These are phyloP conservation scores for Aplysina aerophoba DNA, from an alignment of 37 sponge, comb jelly and placozoan genomes.

Conservation along the genomic window DNA sequence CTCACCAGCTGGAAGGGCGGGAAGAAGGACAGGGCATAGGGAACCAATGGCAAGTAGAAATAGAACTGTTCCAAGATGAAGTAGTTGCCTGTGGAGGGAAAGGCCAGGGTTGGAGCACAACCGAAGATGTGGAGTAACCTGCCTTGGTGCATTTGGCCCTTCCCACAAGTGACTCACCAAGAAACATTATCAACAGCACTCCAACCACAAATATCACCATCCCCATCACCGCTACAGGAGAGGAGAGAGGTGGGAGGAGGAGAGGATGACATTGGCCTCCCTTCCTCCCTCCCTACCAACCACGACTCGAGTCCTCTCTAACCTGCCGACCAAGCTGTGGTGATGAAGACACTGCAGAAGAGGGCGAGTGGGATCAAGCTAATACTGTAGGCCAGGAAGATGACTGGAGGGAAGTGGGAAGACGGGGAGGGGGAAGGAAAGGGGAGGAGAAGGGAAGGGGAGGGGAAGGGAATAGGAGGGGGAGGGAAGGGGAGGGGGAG, in stretches of 20 bases:
- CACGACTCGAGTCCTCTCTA: no score
- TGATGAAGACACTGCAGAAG: conserved; percentile 84
- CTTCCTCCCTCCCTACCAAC: no score
- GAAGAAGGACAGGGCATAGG: conserved; percentile 62
- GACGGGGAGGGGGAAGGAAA: neutral
- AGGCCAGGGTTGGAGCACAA: no score
- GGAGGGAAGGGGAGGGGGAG: conserved; percentile 3
- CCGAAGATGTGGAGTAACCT: no score
- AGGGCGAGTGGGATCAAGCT: conserved; percentile 81
- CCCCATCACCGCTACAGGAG: conserved; percentile 55
- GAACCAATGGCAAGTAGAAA: conserved; percentile 24
- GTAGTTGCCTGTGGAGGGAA: conserved; percentile 75
- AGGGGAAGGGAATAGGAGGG: neutral
- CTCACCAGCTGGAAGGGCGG: conserved; percentile 88
- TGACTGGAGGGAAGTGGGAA: conserved; percentile 42
- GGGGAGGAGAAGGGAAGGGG: neutral
- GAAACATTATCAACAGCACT: conserved; percentile 45
- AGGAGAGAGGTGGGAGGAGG: neutral
- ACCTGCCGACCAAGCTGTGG: conserved; percentile 70
- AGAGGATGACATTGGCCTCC: no score
- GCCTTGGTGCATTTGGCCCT: no score
- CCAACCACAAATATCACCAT: conserved; percentile 80
- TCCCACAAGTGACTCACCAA: neutral
- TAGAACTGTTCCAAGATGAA: conserved; percentile 71
- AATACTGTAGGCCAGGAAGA: conserved; percentile 77